Conservation (phyloP, 2,797 vertebrate genomes). For the Phalanger gymnotis region DNA sequence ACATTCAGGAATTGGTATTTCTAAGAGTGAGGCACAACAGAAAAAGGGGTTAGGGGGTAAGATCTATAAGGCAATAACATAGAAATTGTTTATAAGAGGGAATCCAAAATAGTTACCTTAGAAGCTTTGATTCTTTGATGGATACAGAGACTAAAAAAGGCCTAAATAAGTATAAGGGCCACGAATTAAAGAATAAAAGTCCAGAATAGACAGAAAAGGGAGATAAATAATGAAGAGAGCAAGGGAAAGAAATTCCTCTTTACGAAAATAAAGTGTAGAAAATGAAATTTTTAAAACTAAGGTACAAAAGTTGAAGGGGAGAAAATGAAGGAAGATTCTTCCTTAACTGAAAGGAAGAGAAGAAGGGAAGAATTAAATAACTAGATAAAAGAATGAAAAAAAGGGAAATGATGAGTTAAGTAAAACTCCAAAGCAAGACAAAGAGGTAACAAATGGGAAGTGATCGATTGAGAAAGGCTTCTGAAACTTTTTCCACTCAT, state of each 20-base stretch:
- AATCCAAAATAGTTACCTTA: not conserved
- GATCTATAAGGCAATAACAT: not conserved
- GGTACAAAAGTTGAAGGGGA: not conserved
- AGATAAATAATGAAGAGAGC: not conserved
- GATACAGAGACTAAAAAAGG: not conserved
- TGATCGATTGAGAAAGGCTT: too few relatives aligned
- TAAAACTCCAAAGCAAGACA: not conserved
- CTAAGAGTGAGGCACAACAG: not conserved
- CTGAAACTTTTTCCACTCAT: too few relatives aligned
- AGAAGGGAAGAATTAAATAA: not conserved
- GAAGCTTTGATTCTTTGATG: not conserved
- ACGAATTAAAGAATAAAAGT: not conserved
- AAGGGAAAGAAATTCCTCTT: not conserved
- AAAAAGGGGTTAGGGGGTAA: not conserved
- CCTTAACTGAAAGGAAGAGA: not conserved
- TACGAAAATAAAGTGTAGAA: not conserved
- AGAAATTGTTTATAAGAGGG: not conserved
- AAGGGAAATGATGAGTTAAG: not conserved
- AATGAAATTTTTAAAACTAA: not conserved
- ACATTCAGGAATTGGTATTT: not conserved
- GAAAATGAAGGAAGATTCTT: not conserved
- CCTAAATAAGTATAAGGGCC: not conserved
- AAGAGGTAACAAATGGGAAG: not conserved
- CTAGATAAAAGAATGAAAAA: not conserved
- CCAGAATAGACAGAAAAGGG: not conserved